phyloP scores from a whole-genome alignment of 2,113 vertebrate genomes.

The Centrocercus urophasianus region DNA sequence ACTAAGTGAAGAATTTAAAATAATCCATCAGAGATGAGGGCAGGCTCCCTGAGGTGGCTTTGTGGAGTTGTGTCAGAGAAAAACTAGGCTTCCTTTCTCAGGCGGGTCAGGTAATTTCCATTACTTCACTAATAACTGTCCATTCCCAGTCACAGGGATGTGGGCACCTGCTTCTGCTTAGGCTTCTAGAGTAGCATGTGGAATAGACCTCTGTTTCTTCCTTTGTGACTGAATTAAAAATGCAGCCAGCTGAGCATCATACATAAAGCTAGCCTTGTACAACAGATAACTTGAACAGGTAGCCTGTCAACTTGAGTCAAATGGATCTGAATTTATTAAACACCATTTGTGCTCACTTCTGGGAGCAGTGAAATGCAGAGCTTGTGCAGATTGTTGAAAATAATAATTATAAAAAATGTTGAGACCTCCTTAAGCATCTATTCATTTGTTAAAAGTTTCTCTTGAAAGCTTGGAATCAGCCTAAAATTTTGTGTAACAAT shows the following conservation, averaged over 20 bases:
- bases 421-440: neutral
- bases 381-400: neutral
- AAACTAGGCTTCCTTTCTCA: constrained; percentile 30
- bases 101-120: constrained; percentile 28
- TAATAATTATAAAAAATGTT: neutral
- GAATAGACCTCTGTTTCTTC: neutral
- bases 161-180: neutral
- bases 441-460: neutral
- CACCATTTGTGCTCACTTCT: neutral
- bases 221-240: neutral
- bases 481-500: neutral
- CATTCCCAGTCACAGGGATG: neutral
- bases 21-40: constrained; percentile 25
- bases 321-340: neutral
- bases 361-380: neutral
- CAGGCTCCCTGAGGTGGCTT: neutral
- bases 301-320: neutral
- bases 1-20: constrained; percentile 50
- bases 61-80: constrained; percentile 33
- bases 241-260: neutral
- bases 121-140: neutral
- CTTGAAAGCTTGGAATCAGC: constrained; percentile 15
- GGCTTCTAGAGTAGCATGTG: neutral
- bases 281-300: neutral
- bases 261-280: neutral